These are phyloP conservation scores for Carlito syrichta DNA, from an alignment of 2,113 vertebrate species.

Conservation along the genomic window DNA sequence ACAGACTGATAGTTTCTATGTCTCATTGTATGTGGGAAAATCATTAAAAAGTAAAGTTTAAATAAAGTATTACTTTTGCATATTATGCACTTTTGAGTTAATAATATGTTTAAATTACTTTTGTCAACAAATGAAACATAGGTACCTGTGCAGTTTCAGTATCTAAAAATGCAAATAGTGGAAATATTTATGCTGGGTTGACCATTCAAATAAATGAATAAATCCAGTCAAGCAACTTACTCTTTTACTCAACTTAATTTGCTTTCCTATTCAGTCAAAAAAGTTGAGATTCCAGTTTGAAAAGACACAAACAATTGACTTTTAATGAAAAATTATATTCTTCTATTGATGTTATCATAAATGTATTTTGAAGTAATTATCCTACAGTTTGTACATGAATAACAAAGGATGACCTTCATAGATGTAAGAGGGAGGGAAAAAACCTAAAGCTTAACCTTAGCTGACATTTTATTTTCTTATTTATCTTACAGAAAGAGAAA, in stretches of 20 bases:
- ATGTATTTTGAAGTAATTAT: background rate
- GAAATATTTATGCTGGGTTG: background rate
- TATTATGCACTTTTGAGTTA: background rate
- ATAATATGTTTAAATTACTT: background rate
- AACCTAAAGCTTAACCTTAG: background rate
- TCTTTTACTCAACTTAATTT: background rate
- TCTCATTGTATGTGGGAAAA: background rate
- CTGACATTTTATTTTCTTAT: background rate
- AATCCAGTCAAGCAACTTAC: background rate
- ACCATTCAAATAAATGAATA: background rate
- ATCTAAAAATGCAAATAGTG: background rate
- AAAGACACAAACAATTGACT: background rate
- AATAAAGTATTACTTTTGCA: background rate
- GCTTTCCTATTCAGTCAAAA: background rate
- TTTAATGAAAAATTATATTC: background rate
- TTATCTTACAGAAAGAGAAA: constrained; percentile 9
- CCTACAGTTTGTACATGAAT: background rate
- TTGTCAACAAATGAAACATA: background rate
- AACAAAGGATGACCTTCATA: background rate
- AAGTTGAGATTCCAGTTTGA: background rate
- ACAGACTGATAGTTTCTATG: background rate
- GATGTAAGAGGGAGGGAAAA: background rate
- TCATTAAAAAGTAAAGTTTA: constrained; percentile 7
- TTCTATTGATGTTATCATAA: background rate
- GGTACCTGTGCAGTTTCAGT: background rate